Base-by-base conservation (phyloP, 2,888 invertebrate species). In the Hyles lineata region DNA sequence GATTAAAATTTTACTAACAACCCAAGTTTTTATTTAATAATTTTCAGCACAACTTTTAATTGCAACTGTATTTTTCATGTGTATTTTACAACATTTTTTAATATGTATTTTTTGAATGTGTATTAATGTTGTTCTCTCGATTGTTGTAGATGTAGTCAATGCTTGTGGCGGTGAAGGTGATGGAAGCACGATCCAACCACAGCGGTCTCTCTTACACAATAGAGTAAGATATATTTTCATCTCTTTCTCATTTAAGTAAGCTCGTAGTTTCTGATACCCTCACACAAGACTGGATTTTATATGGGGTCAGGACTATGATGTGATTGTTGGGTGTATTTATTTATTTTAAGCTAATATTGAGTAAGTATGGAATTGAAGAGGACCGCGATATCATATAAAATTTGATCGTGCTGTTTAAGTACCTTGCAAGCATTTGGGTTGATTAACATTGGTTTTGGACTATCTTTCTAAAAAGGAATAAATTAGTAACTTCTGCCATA, bases 151-250 rank as follows among this genome's bases (percentile, higher is more conserved):
- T 97, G 97, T 97, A 97, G 97, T 97, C 97, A 97, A 96, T 97
- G 97, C 96, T 96, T 97, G 96, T 97, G 97, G 97, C 97, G 97
- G 96, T 97, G 97, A 97, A 96, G 95, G 95, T 97, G 96, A 96
- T 95, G 95, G 95, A 94, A 94, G 94, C 95, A 94, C 95, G 95
- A 93, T 92, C 90, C 91, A 89, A 91, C 92, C 86, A 92, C 95
- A 93, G 93, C 94, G 95, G 95, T 95, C 95, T 93, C 94, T 93
- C 91, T 95, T 92, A 91, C 90, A 91, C 87, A 87, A 92, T 92
- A 94, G 90, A 94, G 93, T 95, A 95, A 95, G 94, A 87, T 71
- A 43, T 63, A 50, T 67, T 67, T 67, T 50, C 21, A 23, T 23
- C 23, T 8, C 43, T 50, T 50, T 50, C 15, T 23, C 23, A 5